Evolutionary conservation across 2,113 vertebrate genomes (phyloP).

Genomic region (Myotis davidii): DNA sequence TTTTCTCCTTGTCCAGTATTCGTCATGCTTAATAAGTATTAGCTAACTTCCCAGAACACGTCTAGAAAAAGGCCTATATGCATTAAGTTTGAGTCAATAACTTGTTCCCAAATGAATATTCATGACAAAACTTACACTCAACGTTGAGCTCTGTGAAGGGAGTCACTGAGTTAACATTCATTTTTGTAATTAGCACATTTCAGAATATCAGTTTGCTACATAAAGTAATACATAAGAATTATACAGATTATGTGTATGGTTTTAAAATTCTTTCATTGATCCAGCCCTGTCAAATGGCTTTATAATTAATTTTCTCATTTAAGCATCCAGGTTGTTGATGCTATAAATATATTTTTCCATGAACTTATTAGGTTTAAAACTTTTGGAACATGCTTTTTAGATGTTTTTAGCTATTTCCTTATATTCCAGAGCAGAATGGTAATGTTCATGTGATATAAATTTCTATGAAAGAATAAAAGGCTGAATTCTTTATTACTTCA

Average conservation of each 20-base stretch:
- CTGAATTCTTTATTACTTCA: not conserved
- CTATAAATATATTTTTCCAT: conserved; percentile 20
- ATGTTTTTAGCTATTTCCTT: conserved; percentile 7
- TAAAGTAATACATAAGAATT: not conserved
- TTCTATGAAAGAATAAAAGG: conserved; percentile 45
- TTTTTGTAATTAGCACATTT: not conserved
- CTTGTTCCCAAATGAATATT: conserved; percentile 6
- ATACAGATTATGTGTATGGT: not conserved
- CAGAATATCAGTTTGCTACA: conserved; percentile 17
- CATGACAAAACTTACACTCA: not conserved
- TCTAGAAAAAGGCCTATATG: not conserved
- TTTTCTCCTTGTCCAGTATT: not conserved
- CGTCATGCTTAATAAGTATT: conserved; percentile 1
- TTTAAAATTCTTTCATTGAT: conserved; percentile 1
- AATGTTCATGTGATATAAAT: conserved; percentile 9
- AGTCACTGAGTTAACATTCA: not conserved
- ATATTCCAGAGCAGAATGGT: not conserved
- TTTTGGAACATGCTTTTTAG: not conserved
- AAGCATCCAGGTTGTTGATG: conserved; percentile 22
- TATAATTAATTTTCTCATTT: conserved; percentile 43
- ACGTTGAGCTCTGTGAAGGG: not conserved
- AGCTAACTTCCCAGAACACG: not conserved
- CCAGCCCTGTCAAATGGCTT: not conserved
- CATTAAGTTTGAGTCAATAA: not conserved
- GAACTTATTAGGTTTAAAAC: conserved; percentile 46